Evolutionary conservation across 2,797 vertebrate genomes (phyloP), one percentile per base, ranked within the genome.

Genomic region (Onychomys torridus): DNA sequence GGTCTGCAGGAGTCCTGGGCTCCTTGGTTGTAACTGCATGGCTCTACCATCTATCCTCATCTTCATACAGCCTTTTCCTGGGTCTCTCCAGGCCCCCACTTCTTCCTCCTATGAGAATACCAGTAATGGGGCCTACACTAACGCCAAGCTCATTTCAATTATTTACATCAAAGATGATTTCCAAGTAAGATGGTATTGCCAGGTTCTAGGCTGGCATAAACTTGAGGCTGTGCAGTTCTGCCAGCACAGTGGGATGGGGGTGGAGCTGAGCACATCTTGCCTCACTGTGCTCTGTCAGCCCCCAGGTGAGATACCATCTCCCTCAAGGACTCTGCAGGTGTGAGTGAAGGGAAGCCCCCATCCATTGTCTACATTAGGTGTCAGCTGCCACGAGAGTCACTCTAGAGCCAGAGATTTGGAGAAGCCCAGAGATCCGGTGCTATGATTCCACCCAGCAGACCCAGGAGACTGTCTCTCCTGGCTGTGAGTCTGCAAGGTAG

Each of bases 111-210:
- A 6, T 5, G 21, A 91, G 71, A 67, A 85, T 17, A 27, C 9
- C 37, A n/a, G 59, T 23, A 13, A 5, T n/a, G 10, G n/a, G 57
- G 21, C 63, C 55, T 40, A 52, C 46, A 34, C 29, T 2, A 63
- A 83, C 14, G 4, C 61, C 43, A 5, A 63, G 16, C 43, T 32
- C 43, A n/a, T 12, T 46, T 76, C 6, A 34, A 46, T 61, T 40
- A 55, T 75, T 89, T 75, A 65, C 21, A 43, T 63, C 65, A 94
- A 73, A 84, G 55, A 63, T 17, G 65, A 75, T 32, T n/a, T 63
- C 40, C 92, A 81, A 81, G 17, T 37, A 11, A 87, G 84, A 78
- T 13, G 23, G 6, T 6, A 29, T 32, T 49, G 37, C 55, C 40
- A 59, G 63, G 29, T 52, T 82, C 65, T 73, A 25, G n/a, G 37